Base-by-base conservation (phyloP, 2,888 invertebrate genomes). In the Sipunculus nudus region DNA sequence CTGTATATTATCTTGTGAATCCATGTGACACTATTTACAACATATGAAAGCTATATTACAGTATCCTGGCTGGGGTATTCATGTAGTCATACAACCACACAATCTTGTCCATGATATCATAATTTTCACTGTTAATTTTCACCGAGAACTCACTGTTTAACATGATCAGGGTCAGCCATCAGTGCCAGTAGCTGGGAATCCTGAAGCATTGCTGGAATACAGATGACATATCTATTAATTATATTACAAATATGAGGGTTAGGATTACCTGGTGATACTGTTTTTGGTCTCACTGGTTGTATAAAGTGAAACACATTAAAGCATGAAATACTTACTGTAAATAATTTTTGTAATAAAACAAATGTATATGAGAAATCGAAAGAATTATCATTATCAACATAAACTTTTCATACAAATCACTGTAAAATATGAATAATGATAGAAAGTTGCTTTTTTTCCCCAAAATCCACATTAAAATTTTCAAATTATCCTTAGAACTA, bases 161-260 rank as follows among this genome's bases (percentile, higher is more conserved):
- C 88, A 10, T 89, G 89, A 63, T 88, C 88, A 0, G 88, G 85
- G 75, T 90, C 90, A 0, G 89, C 88, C 58, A 92, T 84, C 16
- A 91, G 89, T 0, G 89, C 87, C 67, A 92, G 84, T n/a, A 92
- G 82, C 73, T 92, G 90, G 21, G 90, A 89, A 79, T 92, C 91
- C 76, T 90, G 90, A 16, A 92, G 86, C 70, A 92, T 89, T 1
- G 91, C 90, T 82, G 70, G 35, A 75, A 72, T 38, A 32, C 4
- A 25, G 28, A 25, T 26, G 23, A 29, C 41, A 3, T 26, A 6
- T 13, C 40, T 25, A n/a, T 19, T 29, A 46, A n/a, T 25, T 23
- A 23, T 23, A n/a, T 25, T 46, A 10, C n/a, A 8, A 23, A 23
- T n/a, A 38, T n/a, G 16, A 19, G 5, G 19, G 43, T n/a, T 23